phyloP scores from a whole-genome alignment of 1,140 invertebrate genomes.

The Drosophila repletoides region DNA sequence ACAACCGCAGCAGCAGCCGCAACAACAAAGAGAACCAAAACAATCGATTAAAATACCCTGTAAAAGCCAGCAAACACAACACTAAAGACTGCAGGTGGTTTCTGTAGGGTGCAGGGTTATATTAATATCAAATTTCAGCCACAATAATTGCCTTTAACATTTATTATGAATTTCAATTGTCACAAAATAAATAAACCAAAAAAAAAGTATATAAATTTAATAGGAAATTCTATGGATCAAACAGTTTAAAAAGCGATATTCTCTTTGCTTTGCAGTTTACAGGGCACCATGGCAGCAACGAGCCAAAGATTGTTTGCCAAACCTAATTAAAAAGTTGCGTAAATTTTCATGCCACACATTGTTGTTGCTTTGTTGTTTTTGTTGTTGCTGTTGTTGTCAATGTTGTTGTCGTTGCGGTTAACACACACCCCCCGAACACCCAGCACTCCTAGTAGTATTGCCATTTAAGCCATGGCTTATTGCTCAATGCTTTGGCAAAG shows the following conservation, averaged over 20 bases:
- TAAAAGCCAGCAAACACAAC: no score
- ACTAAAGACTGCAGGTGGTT: no score
- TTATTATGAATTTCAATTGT: no score
- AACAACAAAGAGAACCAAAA: slow-evolving; percentile 1
- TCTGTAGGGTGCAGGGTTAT: no score
- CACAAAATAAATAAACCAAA: background rate
- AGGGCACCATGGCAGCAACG: slow-evolving; percentile 3
- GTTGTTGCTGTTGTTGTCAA: background rate
- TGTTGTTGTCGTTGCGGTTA: background rate
- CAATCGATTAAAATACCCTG: background rate
- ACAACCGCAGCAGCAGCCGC: slow-evolving; percentile 16
- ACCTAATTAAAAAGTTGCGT: slow-evolving; percentile 66
- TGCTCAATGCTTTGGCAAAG: background rate
- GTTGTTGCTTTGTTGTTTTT: slow-evolving; percentile 3
- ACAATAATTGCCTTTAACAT: no score
- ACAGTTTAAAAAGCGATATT: background rate
- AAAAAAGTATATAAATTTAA: no score
- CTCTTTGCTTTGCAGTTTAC: background rate
- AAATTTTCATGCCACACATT: slow-evolving; percentile 35
- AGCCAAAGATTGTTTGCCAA: slow-evolving; percentile 36
- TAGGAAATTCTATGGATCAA: no score
- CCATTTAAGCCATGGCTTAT: background rate
- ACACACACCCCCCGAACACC: background rate
- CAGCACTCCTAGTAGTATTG: background rate
- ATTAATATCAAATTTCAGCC: no score